These are phyloP conservation scores for Lycaena phlaeas DNA, from an alignment of 2,888 invertebrate species.

Conservation along the genomic window DNA sequence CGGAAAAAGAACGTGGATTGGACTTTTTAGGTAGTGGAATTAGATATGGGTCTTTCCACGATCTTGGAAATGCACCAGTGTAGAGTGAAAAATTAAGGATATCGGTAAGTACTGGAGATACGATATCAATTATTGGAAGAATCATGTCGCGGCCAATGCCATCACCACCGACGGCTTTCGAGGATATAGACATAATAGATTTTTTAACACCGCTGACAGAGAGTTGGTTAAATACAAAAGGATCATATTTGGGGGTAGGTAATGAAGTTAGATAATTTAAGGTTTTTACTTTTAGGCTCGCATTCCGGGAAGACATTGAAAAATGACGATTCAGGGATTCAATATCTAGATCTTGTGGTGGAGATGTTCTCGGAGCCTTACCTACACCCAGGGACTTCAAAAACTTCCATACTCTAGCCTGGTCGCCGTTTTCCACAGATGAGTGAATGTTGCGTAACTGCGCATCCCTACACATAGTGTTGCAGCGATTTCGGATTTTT, in stretches of 20 bases:
- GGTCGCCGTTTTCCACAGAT: background rate
- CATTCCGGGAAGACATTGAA: no score
- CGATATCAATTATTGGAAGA: background rate
- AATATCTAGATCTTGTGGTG: background rate
- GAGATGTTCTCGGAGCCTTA: background rate
- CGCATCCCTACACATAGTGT: background rate
- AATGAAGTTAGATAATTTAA: slow-evolving; percentile 2
- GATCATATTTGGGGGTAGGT: slow-evolving; percentile 1
- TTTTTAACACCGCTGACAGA: slow-evolving; percentile 15
- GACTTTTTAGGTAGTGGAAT: slow-evolving; percentile 11
- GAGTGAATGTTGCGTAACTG: background rate
- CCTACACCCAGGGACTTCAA: background rate
- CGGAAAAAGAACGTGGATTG: slow-evolving; percentile 1
- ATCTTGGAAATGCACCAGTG: no score
- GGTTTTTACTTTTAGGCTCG: slow-evolving; percentile 2
- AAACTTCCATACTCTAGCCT: background rate
- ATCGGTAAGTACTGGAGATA: background rate
- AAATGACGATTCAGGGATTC: background rate
- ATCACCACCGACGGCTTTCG: background rate
- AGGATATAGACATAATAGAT: slow-evolving; percentile 10
- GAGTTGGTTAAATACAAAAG: slow-evolving; percentile 7
- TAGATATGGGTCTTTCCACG: slow-evolving; percentile 8
- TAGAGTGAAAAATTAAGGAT: background rate
- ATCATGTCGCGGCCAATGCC: background rate
- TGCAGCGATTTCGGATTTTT: background rate